Conservation (phyloP, 1,140 invertebrate species). For the Apis dorsata region DNA sequence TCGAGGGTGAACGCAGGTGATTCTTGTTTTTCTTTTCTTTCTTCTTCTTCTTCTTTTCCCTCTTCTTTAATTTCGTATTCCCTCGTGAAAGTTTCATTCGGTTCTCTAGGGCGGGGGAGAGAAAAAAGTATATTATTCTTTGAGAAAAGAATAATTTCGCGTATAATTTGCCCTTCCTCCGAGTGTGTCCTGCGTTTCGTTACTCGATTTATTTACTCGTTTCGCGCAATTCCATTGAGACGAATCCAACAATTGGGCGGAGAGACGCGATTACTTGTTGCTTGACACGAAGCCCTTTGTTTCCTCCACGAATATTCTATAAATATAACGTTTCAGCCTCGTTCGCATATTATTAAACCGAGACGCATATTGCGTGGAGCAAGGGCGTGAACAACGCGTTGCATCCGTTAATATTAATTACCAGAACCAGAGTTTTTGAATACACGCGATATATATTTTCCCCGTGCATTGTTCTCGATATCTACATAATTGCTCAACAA, state of each 20-base stretch:
- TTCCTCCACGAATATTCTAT: slow-evolving; percentile 2
- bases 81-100: no score
- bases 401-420: background rate
- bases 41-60: no score
- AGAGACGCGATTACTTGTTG: slow-evolving; percentile 42
- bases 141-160: background rate
- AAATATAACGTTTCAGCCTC: background rate
- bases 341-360: background rate
- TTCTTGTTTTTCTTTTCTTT: background rate
- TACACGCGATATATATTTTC: background rate
- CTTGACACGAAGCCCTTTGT: slow-evolving; percentile 27
- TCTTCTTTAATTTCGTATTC: no score
- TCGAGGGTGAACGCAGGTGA: background rate
- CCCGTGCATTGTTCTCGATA: background rate
- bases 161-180: no score
- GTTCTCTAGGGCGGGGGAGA: background rate
- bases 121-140: no score
- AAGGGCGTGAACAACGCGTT: background rate
- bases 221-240: no score
- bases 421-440: no score
- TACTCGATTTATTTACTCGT: no score
- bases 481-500: slow-evolving; percentile 18
- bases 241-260: background rate
- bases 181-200: no score
- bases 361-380: no score